phyloP scores from a whole-genome alignment of 2,113 vertebrate genomes.

The Benitochromis conjunctus region DNA sequence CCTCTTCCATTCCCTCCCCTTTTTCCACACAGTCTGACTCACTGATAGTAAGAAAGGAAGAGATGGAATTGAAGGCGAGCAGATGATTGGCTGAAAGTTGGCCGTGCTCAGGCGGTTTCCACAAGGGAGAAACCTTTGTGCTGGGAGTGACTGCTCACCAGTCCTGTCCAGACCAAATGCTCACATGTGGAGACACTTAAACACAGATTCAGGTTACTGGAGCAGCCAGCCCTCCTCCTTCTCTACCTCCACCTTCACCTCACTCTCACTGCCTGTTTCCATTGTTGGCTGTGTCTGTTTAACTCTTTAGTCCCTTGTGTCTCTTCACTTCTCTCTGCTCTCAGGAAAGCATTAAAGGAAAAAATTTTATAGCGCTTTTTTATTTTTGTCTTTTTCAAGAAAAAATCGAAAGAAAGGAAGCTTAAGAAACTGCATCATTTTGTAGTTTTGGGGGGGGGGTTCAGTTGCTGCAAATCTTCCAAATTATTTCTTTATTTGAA shows the following conservation, averaged over 20 bases:
- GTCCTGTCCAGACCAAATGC: constrained; percentile 14
- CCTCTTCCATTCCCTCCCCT: constrained; percentile 32
- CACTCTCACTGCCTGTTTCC: neutral
- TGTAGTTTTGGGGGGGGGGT: neutral
- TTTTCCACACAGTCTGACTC: constrained; percentile 61
- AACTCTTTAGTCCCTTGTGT: neutral
- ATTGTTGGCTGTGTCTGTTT: neutral
- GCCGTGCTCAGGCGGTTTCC: constrained; percentile 38
- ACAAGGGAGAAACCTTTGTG: constrained; percentile 44
- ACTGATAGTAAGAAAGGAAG: constrained; percentile 61
- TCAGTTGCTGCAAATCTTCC: neutral
- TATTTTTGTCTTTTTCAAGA: neutral
- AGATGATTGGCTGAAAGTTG: constrained; percentile 16
- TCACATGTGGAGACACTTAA: constrained; percentile 65
- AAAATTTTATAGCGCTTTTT: neutral
- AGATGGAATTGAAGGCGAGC: constrained; percentile 22
- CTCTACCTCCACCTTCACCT: constrained; percentile 10
- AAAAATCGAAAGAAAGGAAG: neutral
- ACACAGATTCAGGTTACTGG: constrained; percentile 51
- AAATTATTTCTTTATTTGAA: neutral
- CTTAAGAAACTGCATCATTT: neutral
- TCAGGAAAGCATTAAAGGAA: neutral
- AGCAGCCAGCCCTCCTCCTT: constrained; percentile 1
- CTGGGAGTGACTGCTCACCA: neutral
- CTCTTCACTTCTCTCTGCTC: neutral